Base-by-base conservation (phyloP, 2,888 invertebrate species). In the Drepanosiphum platanoidis region DNA sequence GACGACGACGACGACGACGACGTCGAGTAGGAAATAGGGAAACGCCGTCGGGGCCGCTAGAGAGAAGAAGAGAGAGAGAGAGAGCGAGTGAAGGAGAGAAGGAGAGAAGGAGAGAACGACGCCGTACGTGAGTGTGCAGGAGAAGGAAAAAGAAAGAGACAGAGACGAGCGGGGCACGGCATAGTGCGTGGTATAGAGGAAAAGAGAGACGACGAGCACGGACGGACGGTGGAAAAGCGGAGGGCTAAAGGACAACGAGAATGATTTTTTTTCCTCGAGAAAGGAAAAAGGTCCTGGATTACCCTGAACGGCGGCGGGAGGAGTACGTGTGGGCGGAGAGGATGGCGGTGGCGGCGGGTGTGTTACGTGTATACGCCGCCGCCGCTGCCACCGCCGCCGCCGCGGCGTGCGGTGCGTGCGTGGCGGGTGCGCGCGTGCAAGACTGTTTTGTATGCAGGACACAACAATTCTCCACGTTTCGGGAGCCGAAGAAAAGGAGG, bases 361-460 rank as follows among this genome's bases (percentile, higher is more conserved):
- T 30, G 64, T n/a, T 36, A 42, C 42, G 46, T 46, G 36, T 39
- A n/a, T 18, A 39, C 58, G 36, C 46, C 34, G 71, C 30, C 30
- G 75, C 58, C 46, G 34, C 30, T 22, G 75, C 58, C 46, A n/a
- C 30, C 39, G 68, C n/a, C 30, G 58, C 58, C 2, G 52, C 52
- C n/a, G 61, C 66, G 18, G 32, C 34, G 79, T 58, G 80, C 27
- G 66, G 74, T 75, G 75, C 75, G 66, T 66, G 74, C 75, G 74
- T 72, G 83, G 83, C 75, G 83, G 74, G 82, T n/a, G 83, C n/a
- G 84, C 84, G 84, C 84, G 78, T 87, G 87, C 86, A 87, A 87
- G 88, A 87, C 89, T 89, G 89, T 89, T 88, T 88, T 88, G 88
- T 88, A 88, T 87, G 88, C 88, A 87, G 87, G 88, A 87, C 88